phyloP scores from a whole-genome alignment of 2,888 invertebrate genomes.

The Tricholauxania praeusta region DNA sequence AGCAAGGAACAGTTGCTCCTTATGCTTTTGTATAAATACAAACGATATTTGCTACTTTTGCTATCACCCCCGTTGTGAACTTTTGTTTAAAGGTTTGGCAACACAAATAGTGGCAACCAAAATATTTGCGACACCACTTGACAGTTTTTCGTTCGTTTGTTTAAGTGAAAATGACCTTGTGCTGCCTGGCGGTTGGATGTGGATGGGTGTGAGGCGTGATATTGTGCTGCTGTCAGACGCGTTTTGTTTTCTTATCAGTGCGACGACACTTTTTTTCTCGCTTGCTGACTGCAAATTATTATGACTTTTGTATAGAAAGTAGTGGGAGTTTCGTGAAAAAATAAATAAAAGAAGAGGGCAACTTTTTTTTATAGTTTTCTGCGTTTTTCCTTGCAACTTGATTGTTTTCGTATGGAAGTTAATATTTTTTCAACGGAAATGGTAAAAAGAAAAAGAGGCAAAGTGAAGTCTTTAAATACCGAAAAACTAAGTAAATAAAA shows the following conservation, averaged over 20 bases:
- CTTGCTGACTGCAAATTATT: conserved; percentile 23
- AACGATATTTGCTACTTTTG: too few relatives aligned
- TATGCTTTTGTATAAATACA: too few relatives aligned
- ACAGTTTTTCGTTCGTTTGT: conserved; percentile 26
- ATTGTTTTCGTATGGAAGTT: conserved; percentile 20
- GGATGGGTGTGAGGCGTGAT: background rate
- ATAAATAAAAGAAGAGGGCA: background rate
- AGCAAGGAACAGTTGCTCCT: too few relatives aligned
- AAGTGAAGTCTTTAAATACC: too few relatives aligned
- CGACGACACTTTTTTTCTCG: conserved; percentile 20
- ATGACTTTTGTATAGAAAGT: conserved; percentile 25
- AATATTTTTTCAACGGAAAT: conserved; percentile 1
- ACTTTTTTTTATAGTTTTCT: background rate
- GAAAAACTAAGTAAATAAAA: too few relatives aligned
- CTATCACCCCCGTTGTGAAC: conserved; percentile 14
- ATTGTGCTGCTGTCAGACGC: background rate
- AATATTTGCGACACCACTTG: conserved; percentile 35
- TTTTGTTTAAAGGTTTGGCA: conserved; percentile 43
- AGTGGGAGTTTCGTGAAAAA: background rate
- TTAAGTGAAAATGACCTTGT: conserved; percentile 49
- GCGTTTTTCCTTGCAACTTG: background rate
- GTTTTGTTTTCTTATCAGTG: conserved; percentile 35
- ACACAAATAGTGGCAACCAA: conserved; percentile 27
- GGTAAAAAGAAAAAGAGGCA: too few relatives aligned
- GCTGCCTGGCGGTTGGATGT: background rate